phyloP scores from a whole-genome alignment of 2,797 vertebrate species.

The Zalophus californianus region DNA sequence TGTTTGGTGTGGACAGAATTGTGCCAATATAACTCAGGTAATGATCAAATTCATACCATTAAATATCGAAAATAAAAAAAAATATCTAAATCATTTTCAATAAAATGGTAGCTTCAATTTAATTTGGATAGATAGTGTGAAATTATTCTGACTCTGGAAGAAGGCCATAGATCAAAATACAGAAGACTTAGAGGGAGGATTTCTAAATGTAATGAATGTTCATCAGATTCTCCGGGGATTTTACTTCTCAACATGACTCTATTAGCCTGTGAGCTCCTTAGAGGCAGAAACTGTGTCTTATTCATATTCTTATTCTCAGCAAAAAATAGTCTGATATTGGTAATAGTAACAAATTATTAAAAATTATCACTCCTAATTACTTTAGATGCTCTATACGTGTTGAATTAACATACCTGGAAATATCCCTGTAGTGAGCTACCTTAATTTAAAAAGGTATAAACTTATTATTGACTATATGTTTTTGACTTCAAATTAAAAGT shows the following conservation, averaged over 20 bases:
- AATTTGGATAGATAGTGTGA: neutral
- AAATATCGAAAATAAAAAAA: slow-evolving; percentile 6
- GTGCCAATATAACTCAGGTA: neutral
- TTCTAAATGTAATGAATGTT: slow-evolving; percentile 48
- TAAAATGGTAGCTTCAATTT: neutral
- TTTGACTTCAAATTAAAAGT: slow-evolving; percentile 58
- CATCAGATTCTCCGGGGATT: neutral
- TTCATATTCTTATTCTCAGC: slow-evolving; percentile 7
- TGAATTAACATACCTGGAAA: neutral
- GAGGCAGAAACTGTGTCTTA: slow-evolving; percentile 59
- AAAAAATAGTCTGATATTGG: slow-evolving; percentile 39
- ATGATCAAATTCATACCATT: neutral
- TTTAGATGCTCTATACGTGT: neutral
- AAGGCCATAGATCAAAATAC: neutral
- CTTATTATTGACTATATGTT: neutral
- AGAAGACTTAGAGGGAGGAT: neutral
- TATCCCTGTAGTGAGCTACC: neutral
- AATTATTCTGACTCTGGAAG: neutral
- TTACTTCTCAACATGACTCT: neutral
- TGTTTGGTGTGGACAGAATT: neutral
- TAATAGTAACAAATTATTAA: slow-evolving; percentile 29
- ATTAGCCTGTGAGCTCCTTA: neutral
- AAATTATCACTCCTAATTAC: slow-evolving; percentile 50
- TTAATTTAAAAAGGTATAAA: slow-evolving; percentile 5
- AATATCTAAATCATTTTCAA: slow-evolving; percentile 5